phyloP scores from a whole-genome alignment of 2,888 invertebrate species.

The Euplagia quadripunctaria region DNA sequence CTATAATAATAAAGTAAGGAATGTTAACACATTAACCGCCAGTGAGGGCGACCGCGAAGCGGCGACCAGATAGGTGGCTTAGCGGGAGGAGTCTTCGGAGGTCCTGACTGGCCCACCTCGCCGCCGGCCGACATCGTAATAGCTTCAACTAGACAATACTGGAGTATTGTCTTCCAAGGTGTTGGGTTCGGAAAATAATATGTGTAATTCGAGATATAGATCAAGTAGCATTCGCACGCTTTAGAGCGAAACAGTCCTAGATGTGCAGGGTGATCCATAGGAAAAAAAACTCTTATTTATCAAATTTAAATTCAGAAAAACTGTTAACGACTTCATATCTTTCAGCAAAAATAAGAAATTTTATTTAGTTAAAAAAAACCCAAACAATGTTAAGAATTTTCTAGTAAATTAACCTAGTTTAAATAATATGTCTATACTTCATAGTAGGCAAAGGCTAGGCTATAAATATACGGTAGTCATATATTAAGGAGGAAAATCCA shows the following conservation, averaged over 20 bases:
- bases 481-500: background rate
- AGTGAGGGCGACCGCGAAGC: conserved; percentile 81
- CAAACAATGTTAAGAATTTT: too few relatives aligned
- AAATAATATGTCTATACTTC: background rate
- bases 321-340: background rate
- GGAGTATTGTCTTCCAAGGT: conserved; percentile 52
- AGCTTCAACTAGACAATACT: conserved; percentile 65
- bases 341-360: background rate
- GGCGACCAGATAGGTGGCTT: conserved; percentile 77
- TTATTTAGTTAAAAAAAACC: background rate
- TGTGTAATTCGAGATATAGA: conserved; percentile 72
- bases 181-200: conserved; percentile 77
- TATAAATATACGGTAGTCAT: background rate
- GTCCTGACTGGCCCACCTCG: conserved; percentile 64
- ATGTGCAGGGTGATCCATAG: conserved; percentile 56
- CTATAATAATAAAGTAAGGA: conserved; percentile 68
- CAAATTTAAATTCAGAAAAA: background rate
- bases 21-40: conserved; percentile 87
- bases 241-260: conserved; percentile 73
- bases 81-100: conserved; percentile 50
- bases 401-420: background rate
- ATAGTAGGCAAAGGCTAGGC: too few relatives aligned
- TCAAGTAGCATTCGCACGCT: conserved; percentile 77
- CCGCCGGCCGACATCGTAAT: conserved; percentile 73
- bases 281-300: conserved; percentile 9